Base-by-base conservation (phyloP, 2,888 invertebrate genomes). In the Chymomyza fuscimana region DNA sequence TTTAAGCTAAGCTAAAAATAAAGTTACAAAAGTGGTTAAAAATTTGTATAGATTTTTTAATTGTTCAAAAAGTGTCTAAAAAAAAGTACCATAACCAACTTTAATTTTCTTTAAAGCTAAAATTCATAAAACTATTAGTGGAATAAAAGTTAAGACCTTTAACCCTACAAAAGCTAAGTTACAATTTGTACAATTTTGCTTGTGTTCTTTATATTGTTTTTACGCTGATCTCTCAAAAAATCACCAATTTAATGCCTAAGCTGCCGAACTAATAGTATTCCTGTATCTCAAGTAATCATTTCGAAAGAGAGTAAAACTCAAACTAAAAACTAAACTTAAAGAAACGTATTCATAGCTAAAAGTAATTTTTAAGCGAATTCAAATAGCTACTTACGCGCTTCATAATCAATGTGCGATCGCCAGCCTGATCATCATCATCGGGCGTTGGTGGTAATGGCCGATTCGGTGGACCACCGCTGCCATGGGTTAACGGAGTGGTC, bases 381-480 rank as follows among this genome's bases (percentile, higher is more conserved):
- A 12, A 19, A 12, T 5, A 19, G 15, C 22, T 63, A 94, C 96
- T 95, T 92, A 97, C 97, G 95, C 97, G 94, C 93, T 97, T 95
- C 94, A 97, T 95, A 90, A 98, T 97, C 92, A 98, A 94, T 70
- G 98, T 98, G 89, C 97, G 94, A 92, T 97, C 97, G 69, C 96
- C 95, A 75, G 93, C 93, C 88, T 93, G 94, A 92, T 96, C 96
- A 91, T 97, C 97, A 90, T 98, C 98, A 91, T 97, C 98, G 54
- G 98, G 98, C 65, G 98, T 98, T 64, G 98, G 98, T 69, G 98
- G 98, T 89, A 98, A 93, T 65, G 98, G 98, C 82, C 98, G 94
- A 91, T 97, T 98, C 73, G 98, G 98, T 82, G 97, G 96, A 67
- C 95, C 95, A 70, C 95, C 95, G 80, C 93, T 92, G 76, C 91